Evolutionary conservation across 1,140 invertebrate genomes (phyloP).

Genomic region (Tribolium castaneum): DNA sequence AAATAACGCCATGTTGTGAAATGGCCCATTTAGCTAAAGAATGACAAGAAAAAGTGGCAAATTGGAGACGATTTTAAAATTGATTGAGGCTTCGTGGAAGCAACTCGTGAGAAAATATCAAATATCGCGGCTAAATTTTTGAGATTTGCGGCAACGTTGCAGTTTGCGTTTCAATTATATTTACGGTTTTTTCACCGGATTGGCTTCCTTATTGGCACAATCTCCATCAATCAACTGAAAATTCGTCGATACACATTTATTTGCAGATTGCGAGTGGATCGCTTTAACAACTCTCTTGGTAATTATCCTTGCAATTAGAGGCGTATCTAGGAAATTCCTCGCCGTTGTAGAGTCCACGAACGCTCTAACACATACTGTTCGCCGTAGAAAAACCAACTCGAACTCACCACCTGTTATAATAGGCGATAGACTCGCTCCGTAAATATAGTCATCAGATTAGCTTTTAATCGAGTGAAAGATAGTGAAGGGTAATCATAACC

Average conservation of each 20-base stretch:
- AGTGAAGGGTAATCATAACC: slow-evolving; percentile 20
- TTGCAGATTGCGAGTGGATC: slow-evolving; percentile 16
- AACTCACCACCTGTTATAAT: slow-evolving; percentile 14
- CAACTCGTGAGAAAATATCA: neutral
- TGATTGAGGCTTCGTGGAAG: neutral
- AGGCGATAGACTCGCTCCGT: neutral
- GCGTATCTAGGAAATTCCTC: slow-evolving; percentile 29
- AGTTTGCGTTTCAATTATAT: neutral
- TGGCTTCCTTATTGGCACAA: slow-evolving; percentile 23
- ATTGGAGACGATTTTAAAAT: slow-evolving; percentile 11
- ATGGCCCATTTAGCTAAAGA: neutral
- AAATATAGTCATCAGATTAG: slow-evolving; percentile 26
- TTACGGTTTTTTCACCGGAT: neutral
- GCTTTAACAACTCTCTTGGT: slow-evolving; percentile 23
- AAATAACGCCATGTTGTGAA: neutral
- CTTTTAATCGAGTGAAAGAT: slow-evolving; percentile 29
- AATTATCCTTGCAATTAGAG: slow-evolving; percentile 32
- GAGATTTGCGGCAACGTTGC: neutral
- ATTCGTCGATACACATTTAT: slow-evolving; percentile 31
- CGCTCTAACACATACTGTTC: neutral
- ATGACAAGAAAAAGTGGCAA: slow-evolving; percentile 6
- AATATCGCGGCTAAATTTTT: neutral
- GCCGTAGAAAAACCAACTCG: neutral
- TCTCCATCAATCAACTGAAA: slow-evolving; percentile 35
- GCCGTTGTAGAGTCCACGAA: neutral